A percentile compares a stretch with the other conserved stretches of the same genome.
Evolutionary conservation across 1,140 invertebrate species (phyloP).

Genomic region (Polypedilum vanderplanki): DNA sequence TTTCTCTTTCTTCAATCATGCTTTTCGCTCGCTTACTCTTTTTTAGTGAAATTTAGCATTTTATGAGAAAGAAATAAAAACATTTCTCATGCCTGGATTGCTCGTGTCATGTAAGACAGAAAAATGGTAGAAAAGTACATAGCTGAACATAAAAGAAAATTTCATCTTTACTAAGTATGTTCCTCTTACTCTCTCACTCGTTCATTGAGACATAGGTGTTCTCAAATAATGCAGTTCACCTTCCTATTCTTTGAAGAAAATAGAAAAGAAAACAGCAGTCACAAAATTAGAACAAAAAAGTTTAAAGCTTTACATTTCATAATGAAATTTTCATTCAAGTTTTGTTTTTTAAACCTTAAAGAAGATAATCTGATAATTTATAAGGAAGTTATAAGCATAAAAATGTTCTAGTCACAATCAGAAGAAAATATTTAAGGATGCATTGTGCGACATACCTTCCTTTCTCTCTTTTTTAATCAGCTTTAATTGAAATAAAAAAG

Average conservation of each 20-base stretch:
- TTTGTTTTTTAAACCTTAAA: background rate
- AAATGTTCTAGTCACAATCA: background rate
- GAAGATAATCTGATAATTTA: background rate
- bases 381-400: conserved; percentile 12
- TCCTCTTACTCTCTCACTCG: background rate
- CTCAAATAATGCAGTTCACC: background rate
- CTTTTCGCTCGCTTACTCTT: too few relatives aligned
- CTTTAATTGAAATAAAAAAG: conserved; percentile 2
- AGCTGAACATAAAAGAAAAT: too few relatives aligned
- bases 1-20: background rate
- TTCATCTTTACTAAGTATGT: background rate
- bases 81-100: background rate
- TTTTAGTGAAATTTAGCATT: background rate
- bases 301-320: background rate
- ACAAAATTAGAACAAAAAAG: background rate
- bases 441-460: background rate
- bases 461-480: background rate
- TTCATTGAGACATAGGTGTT: background rate
- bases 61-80: background rate
- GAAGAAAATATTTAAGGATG: background rate
- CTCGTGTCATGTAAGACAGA: background rate
- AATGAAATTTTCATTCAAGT: background rate
- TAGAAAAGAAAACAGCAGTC: background rate
- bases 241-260: background rate
- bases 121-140: too few relatives aligned